Conservation (phyloP, 1,140 invertebrate genomes). For the Oryzaephilus surinamensis region DNA sequence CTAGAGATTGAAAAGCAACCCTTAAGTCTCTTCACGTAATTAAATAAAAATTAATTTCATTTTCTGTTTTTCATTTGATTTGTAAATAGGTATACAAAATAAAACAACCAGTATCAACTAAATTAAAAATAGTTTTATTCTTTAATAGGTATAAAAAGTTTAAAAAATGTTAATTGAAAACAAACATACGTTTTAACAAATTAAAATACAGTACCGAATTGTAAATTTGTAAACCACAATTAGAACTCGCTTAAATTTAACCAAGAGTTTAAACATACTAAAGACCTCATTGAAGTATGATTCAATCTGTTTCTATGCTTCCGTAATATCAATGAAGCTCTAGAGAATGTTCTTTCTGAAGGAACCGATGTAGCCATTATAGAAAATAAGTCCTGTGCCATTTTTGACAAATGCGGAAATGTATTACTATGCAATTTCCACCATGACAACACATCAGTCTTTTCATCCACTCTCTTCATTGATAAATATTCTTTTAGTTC, state of each 20-base stretch:
- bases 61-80: too few relatives aligned
- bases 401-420: constrained; percentile 29
- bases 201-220: too few relatives aligned
- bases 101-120: neutral
- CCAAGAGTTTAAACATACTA: constrained; percentile 21
- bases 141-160: neutral
- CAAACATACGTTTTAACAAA: constrained; percentile 3
- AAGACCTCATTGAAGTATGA: constrained; percentile 16
- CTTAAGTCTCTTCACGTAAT: too few relatives aligned
- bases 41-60: too few relatives aligned
- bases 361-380: constrained; percentile 31
- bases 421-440: constrained; percentile 21
- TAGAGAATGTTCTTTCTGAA: constrained; percentile 30
- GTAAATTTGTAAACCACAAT: too few relatives aligned
- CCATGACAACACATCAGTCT: constrained; percentile 19
- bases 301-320: constrained; percentile 23
- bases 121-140: neutral
- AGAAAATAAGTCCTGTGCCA: constrained; percentile 32
- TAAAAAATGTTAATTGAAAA: neutral
- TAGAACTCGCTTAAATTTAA: constrained; percentile 8
- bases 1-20: too few relatives aligned
- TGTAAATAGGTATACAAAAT: neutral
- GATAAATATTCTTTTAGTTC: constrained; percentile 30
- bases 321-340: constrained; percentile 20
- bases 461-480: constrained; percentile 24